phyloP scores from a whole-genome alignment of 2,113 vertebrate genomes.

The Eptesicus fuscus region DNA sequence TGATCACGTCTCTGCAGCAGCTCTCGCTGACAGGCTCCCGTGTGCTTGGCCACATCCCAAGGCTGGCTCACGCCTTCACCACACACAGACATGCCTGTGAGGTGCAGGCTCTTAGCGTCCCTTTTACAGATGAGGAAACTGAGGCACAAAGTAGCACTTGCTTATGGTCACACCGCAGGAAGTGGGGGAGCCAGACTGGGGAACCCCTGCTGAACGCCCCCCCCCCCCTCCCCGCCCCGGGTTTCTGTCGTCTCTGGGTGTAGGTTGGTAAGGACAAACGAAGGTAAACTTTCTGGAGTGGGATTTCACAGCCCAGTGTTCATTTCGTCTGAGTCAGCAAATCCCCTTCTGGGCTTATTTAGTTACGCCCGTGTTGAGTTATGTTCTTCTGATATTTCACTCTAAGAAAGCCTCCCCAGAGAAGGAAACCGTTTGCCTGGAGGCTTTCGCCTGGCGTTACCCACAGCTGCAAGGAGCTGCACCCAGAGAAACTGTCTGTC shows the following conservation, averaged over 20 bases:
- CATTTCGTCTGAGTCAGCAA: fast-evolving
- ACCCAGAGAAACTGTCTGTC: fast-evolving
- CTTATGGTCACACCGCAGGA: neutral
- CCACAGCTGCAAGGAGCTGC: neutral
- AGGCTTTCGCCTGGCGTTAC: fast-evolving
- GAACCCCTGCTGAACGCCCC: too few species aligned
- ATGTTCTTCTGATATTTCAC: neutral
- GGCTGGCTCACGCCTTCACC: neutral
- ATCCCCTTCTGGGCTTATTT: neutral
- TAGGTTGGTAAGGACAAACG: neutral
- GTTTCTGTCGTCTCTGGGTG: fast-evolving
- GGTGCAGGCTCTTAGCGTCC: fast-evolving
- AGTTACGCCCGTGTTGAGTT: fast-evolving
- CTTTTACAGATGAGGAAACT: neutral
- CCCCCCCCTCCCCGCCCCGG: too few species aligned
- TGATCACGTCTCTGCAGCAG: fast-evolving
- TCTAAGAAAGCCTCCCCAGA: neutral
- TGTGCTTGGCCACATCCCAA: fast-evolving
- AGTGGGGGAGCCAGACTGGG: neutral
- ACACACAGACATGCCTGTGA: fast-evolving
- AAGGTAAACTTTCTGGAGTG: neutral
- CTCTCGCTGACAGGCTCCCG: fast-evolving
- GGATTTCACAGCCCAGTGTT: fast-evolving
- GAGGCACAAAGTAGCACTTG: neutral
- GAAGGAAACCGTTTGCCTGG: neutral